Conservation (phyloP, 2,113 vertebrate species). For the Coturnix japonica region DNA sequence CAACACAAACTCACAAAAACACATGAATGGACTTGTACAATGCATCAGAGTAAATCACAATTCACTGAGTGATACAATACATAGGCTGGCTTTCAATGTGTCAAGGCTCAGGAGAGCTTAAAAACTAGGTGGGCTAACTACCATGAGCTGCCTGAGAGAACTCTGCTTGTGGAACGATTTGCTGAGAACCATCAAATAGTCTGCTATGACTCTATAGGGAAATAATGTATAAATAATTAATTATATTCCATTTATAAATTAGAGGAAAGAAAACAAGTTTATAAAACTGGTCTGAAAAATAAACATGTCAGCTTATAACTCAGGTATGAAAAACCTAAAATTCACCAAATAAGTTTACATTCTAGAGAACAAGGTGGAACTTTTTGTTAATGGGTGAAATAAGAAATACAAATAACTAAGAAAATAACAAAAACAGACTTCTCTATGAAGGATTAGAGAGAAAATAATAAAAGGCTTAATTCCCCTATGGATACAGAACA, state of each 20-base stretch:
- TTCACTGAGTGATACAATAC: not conserved
- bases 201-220: constrained; percentile 66
- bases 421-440: not conserved
- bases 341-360: not conserved
- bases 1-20: constrained; percentile 46
- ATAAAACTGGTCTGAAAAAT: constrained; percentile 66
- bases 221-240: constrained; percentile 74
- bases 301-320: constrained; percentile 63
- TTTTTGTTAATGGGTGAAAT: not conserved
- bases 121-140: constrained; percentile 24
- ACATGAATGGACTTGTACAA: not conserved
- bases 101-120: constrained; percentile 25
- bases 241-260: constrained; percentile 75
- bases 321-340: constrained; percentile 1
- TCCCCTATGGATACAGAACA: not conserved
- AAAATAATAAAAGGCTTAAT: not conserved
- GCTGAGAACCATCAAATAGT: constrained; percentile 60
- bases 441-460: not conserved
- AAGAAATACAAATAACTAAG: not conserved
- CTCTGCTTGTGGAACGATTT: constrained; percentile 47
- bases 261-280: constrained; percentile 69
- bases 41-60: not conserved
- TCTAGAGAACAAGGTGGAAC: constrained; percentile 26
- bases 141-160: constrained; percentile 54
- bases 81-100: not conserved